These are phyloP conservation scores for Mechanitis messenoides DNA, from an alignment of 2,888 invertebrate species.

Conservation along the genomic window DNA sequence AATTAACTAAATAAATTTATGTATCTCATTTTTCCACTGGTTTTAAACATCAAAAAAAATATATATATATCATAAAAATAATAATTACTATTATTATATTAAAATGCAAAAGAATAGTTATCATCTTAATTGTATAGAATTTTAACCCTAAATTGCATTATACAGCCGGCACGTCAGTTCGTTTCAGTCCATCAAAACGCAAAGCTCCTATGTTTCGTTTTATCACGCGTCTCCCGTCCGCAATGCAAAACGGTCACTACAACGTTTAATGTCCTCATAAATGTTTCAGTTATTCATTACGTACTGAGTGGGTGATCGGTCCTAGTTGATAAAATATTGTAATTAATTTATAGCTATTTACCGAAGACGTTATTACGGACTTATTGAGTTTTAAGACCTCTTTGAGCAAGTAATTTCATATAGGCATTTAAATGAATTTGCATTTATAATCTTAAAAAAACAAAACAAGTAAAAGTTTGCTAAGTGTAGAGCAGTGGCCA, in stretches of 20 bases:
- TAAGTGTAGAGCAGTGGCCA: no score
- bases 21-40: no score
- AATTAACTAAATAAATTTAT: no score
- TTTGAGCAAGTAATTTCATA: background rate
- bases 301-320: constrained; percentile 21
- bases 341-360: constrained; percentile 6
- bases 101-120: background rate
- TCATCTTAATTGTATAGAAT: no score
- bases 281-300: constrained; percentile 47
- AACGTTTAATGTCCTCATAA: constrained; percentile 45
- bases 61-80: no score
- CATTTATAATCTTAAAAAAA: no score
- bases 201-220: constrained; percentile 52
- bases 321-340: constrained; percentile 5
- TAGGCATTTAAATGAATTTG: no score
- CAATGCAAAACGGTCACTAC: constrained; percentile 44
- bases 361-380: background rate
- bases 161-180: constrained; percentile 36
- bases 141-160: constrained; percentile 19
- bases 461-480: no score
- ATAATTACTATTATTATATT: no score
- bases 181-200: constrained; percentile 53
- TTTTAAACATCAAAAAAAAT: no score
- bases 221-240: constrained; percentile 44
- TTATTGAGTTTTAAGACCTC: background rate